Percentiles rank a stretch among this genome's conserved stretches.
phyloP scores from a whole-genome alignment of 2,888 invertebrate species.

The Tipula vernalis region DNA sequence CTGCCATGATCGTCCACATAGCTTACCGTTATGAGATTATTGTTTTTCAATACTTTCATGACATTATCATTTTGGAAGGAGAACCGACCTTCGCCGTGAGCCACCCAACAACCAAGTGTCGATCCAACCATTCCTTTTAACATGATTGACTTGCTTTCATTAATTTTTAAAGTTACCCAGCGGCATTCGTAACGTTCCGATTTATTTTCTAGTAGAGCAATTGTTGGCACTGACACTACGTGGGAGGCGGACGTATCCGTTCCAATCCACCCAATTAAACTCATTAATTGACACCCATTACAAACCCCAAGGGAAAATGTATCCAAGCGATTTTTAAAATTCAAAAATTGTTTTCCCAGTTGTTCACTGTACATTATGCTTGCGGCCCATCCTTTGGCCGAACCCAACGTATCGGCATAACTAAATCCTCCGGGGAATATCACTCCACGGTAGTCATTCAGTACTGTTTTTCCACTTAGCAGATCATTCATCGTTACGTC shows the following conservation, averaged over 20 bases:
- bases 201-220: constrained; percentile 69
- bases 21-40: constrained; percentile 59
- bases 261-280: constrained; percentile 82
- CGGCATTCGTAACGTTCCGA: constrained; percentile 74
- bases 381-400: constrained; percentile 97
- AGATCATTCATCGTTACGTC: constrained; percentile 93
- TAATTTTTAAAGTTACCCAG: constrained; percentile 64
- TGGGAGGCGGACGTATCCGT: constrained; percentile 33
- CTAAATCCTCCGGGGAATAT: constrained; percentile 97
- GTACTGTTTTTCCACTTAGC: constrained; percentile 49
- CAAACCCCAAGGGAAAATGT: constrained; percentile 97
- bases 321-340: constrained; percentile 60
- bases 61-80: constrained; percentile 41
- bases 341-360: constrained; percentile 61
- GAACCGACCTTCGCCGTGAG: constrained; percentile 89
- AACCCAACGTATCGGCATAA: constrained; percentile 92
- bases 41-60: constrained; percentile 38
- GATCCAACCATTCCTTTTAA: constrained; percentile 75
- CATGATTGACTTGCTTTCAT: constrained; percentile 60
- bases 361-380: constrained; percentile 69
- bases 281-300: constrained; percentile 96
- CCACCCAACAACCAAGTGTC: constrained; percentile 90
- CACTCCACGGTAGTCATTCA: constrained; percentile 75
- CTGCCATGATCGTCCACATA: constrained; percentile 71
- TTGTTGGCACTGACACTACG: constrained; percentile 38